Evolutionary conservation across 2,113 vertebrate species (phyloP).

Genomic region (Cricetomys ansorgei): DNA sequence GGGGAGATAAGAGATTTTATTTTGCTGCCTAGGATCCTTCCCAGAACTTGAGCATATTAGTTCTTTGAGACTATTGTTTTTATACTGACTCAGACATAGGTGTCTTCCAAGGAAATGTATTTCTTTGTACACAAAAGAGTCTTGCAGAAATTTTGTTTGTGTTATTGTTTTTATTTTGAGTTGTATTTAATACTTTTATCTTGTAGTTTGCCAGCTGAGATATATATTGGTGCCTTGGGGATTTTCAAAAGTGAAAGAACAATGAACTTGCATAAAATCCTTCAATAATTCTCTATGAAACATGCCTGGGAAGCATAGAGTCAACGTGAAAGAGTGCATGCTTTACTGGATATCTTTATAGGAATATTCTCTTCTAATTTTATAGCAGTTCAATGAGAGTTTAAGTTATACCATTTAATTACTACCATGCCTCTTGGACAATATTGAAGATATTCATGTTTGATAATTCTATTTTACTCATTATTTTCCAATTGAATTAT

Average conservation of each 20-base stretch:
- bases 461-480: background rate
- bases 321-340: background rate
- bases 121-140: slow-evolving; percentile 42
- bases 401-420: slow-evolving; percentile 36
- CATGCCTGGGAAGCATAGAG: background rate
- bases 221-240: background rate
- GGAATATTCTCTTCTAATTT: background rate
- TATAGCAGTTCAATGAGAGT: background rate
- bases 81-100: slow-evolving; percentile 21
- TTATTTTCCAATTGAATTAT: slow-evolving; percentile 19
- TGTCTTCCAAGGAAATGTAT: background rate
- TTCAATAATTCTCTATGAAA: slow-evolving; percentile 9
- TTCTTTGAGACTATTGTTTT: slow-evolving; percentile 43
- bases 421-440: background rate
- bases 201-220: background rate
- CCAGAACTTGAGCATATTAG: slow-evolving; percentile 24
- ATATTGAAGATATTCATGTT: background rate
- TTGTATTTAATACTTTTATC: slow-evolving; percentile 21
- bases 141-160: background rate
- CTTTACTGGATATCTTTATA: background rate
- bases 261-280: background rate
- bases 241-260: background rate
- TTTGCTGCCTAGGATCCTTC: slow-evolving; percentile 37
- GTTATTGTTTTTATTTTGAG: background rate
- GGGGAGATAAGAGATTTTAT: slow-evolving; percentile 59